phyloP scores from a whole-genome alignment of 2,113 vertebrate species.

The Glaucidium brasilianum region DNA sequence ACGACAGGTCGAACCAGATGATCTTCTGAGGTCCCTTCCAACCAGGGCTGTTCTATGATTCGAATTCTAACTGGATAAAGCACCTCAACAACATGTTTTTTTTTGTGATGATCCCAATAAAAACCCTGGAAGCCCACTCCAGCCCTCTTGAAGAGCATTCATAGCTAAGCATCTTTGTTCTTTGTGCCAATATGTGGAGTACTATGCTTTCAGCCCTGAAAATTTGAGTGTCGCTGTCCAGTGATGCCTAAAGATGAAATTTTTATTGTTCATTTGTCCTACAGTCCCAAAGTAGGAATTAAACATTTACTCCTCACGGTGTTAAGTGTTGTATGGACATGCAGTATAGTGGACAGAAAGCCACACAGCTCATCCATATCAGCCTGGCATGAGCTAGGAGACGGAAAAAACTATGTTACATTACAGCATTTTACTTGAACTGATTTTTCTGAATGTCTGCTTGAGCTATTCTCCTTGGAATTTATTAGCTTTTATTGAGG shows the following conservation, averaged over 20 bases:
- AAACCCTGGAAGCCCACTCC: background rate
- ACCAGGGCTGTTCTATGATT: background rate
- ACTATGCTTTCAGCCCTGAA: background rate
- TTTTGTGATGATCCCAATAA: background rate
- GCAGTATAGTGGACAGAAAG: background rate
- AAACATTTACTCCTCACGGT: background rate
- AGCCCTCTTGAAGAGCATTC: background rate
- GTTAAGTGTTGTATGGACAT: background rate
- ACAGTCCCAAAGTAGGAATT: background rate
- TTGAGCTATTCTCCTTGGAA: background rate
- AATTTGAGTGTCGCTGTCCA: background rate
- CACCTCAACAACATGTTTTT: accelerated
- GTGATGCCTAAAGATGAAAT: background rate
- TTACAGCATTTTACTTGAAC: background rate
- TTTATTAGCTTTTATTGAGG: background rate
- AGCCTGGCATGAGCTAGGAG: background rate
- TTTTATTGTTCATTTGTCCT: background rate
- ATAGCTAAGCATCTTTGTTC: background rate
- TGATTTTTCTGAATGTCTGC: background rate
- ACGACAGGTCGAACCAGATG: accelerated
- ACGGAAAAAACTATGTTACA: background rate
- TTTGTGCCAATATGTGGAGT: background rate
- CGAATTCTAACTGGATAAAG: background rate
- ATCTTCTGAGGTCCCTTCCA: background rate
- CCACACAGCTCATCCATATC: background rate